Percentiles rank a stretch among this genome's conserved stretches.
These are phyloP conservation scores for Podarcis muralis DNA, from an alignment of 2,113 vertebrate species.

Conservation along the genomic window DNA sequence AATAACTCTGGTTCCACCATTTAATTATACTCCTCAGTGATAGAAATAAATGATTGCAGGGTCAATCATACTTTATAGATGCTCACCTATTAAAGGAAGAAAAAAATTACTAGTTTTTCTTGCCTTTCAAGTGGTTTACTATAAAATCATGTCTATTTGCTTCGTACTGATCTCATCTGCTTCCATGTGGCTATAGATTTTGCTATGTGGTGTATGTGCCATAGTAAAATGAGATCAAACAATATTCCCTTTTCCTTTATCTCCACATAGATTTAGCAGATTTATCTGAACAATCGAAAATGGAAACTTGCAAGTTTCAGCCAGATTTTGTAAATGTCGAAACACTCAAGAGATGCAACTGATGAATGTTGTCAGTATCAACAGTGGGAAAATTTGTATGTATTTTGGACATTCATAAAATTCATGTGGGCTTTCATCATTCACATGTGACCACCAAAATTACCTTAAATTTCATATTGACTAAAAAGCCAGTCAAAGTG, in stretches of 20 bases:
- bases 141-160: background rate
- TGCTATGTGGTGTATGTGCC: background rate
- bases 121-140: slow-evolving; percentile 15
- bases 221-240: background rate
- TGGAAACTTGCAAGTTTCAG: background rate
- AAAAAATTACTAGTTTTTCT: slow-evolving; percentile 50
- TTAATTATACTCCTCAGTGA: background rate
- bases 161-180: background rate
- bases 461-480: background rate
- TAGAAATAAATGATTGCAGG: background rate
- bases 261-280: background rate
- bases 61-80: slow-evolving; percentile 6
- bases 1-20: background rate
- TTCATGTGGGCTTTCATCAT: background rate
- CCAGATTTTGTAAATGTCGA: background rate
- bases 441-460: background rate
- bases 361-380: background rate
- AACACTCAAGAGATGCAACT: background rate
- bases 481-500: no score
- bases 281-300: background rate
- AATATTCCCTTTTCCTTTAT: slow-evolving; percentile 1
- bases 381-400: background rate
- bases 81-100: slow-evolving; percentile 55
- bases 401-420: background rate
- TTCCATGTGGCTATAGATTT: background rate